A percentile compares a stretch with the other conserved stretches of the same genome.
These are phyloP conservation scores for Heliopora coerulea DNA, from an alignment of 92 coral and sea anemone species.

Conservation along the genomic window DNA sequence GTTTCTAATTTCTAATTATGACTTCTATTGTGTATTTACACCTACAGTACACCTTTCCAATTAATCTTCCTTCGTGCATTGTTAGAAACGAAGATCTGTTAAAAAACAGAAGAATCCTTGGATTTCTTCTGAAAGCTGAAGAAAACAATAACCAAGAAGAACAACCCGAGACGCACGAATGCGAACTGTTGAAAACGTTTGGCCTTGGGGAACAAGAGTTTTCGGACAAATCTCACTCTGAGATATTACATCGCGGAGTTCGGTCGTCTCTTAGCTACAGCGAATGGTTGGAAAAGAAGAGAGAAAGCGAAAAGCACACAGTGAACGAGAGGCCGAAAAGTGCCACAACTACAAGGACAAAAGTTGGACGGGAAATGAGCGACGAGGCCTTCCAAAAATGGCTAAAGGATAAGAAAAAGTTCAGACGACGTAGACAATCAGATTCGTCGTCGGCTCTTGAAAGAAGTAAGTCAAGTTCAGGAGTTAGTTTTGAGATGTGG, in stretches of 20 bases:
- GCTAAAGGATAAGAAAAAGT: constrained; percentile 71
- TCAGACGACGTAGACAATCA: constrained; percentile 29
- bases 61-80: too few relatives aligned
- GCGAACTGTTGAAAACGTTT: neutral
- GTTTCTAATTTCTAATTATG: too few relatives aligned
- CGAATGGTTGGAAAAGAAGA: constrained; percentile 83
- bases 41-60: too few relatives aligned
- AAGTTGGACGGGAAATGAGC: constrained; percentile 69
- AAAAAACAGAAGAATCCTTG: constrained; percentile 25
- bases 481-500: constrained; percentile 32
- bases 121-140: constrained; percentile 36
- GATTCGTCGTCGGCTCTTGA: neutral
- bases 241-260: neutral
- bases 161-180: neutral
- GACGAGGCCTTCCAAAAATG: constrained; percentile 71
- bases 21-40: too few relatives aligned
- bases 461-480: constrained; percentile 4
- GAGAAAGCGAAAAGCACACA: constrained; percentile 45
- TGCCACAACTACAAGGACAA: constrained; percentile 57
- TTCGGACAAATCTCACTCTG: neutral
- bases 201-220: neutral
- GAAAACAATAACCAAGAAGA: constrained; percentile 2
- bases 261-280: constrained; percentile 50
- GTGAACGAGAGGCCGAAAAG: constrained; percentile 49
- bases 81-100: too few relatives aligned